A percentile compares a stretch with the other conserved stretches of the same genome.
phyloP scores from a whole-genome alignment of 1,140 invertebrate genomes.

The Leptopilina boulardi region DNA sequence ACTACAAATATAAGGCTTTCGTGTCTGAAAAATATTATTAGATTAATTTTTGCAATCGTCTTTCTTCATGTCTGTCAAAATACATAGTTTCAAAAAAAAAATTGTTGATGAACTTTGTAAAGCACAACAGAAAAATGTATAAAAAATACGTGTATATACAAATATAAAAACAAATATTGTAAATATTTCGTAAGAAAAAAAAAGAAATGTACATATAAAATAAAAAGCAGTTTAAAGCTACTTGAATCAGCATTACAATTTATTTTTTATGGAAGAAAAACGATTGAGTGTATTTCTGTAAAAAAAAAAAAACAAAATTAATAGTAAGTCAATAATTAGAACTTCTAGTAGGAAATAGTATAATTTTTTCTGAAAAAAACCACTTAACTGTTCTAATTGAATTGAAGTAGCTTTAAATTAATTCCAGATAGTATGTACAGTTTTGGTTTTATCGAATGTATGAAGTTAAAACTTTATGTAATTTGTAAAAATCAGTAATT shows the following conservation, averaged over 20 bases:
- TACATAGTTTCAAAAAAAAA: neutral
- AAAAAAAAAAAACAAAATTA: neutral
- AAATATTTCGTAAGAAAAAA: slow-evolving; percentile 52
- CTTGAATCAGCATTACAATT: slow-evolving; percentile 14
- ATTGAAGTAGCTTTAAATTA: slow-evolving; percentile 9
- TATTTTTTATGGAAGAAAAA: neutral
- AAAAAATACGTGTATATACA: slow-evolving; percentile 58
- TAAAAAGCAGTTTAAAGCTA: slow-evolving; percentile 38
- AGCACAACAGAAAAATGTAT: slow-evolving; percentile 16
- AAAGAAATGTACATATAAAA: slow-evolving; percentile 34
- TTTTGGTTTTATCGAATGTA: slow-evolving; percentile 12
- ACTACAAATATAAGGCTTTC: neutral
- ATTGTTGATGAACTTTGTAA: neutral
- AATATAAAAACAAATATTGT: slow-evolving; percentile 49
- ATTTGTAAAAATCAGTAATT: neutral
- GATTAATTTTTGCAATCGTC: neutral
- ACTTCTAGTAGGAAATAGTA: neutral
- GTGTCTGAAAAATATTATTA: neutral
- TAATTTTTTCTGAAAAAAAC: neutral
- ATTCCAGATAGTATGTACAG: slow-evolving; percentile 9
- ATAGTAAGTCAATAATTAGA: neutral
- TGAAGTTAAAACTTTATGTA: neutral
- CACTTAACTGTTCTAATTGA: neutral
- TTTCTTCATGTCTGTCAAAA: slow-evolving; percentile 21
- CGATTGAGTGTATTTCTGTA: neutral